Conservation (phyloP, 2,797 vertebrate species). For the Sus cebifrons region DNA sequence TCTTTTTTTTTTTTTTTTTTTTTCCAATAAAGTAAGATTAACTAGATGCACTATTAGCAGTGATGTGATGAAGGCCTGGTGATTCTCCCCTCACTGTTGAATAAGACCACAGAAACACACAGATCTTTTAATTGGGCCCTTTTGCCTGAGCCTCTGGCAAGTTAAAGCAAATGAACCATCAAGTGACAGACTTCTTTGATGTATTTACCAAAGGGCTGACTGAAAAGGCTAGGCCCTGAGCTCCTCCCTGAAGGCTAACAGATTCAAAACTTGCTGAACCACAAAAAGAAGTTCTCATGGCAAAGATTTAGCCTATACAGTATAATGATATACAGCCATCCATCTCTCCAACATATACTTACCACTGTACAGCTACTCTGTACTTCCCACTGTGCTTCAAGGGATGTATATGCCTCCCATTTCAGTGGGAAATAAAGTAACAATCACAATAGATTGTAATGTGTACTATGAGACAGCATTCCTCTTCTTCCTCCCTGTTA, state of each 20-base stretch:
- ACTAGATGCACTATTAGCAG: slow-evolving; percentile 45
- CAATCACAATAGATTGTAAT: background rate
- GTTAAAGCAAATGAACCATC: slow-evolving; percentile 80
- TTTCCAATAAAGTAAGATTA: slow-evolving; percentile 33
- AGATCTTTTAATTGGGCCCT: slow-evolving; percentile 78
- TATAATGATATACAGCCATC: background rate
- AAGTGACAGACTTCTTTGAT: slow-evolving; percentile 80
- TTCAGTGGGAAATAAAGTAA: background rate
- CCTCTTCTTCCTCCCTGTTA: background rate
- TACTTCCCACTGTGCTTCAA: background rate
- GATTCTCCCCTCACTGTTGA: slow-evolving; percentile 68
- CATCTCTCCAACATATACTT: background rate
- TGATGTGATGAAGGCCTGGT: slow-evolving; percentile 63
- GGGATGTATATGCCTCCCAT: background rate
- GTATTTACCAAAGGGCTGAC: slow-evolving; percentile 71
- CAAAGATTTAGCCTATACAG: slow-evolving; percentile 20
- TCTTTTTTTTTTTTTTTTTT: too few relatives aligned
- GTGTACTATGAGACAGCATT: background rate
- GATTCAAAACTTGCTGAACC: slow-evolving; percentile 59
- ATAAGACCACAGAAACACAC: slow-evolving; percentile 73
- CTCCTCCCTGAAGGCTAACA: slow-evolving; percentile 55
- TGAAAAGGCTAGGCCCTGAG: slow-evolving; percentile 57
- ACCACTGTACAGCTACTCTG: background rate
- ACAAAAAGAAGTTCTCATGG: slow-evolving; percentile 57
- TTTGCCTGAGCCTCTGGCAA: slow-evolving; percentile 79